Evolutionary conservation across 1,140 invertebrate species (phyloP), one percentile per base, ranked within the genome.

Genomic region (Bicyclus anynana): DNA sequence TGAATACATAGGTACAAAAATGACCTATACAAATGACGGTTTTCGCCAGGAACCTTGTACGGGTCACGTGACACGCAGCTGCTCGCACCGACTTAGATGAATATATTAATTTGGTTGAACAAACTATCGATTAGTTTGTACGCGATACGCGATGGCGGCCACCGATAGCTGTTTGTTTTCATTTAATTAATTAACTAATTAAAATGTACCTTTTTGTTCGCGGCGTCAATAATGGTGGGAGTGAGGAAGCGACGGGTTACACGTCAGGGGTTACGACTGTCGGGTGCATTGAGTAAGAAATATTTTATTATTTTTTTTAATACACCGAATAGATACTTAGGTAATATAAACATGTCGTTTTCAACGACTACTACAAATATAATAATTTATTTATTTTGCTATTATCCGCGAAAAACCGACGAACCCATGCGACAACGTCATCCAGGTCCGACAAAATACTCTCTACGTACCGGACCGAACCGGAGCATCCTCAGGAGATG

Each of bases 151-250:
- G 37, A 40, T 40, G 37, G 13, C 17, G 6, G 12, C 37, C 37
- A 40, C 37, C 37, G 37, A 40, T 40, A 40, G 37, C 5, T 40
- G 17, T 40, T 40, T 40, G 37, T 40, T 40, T 40, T 2, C 0
- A 33, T 33, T 33, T 12, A 33, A 33, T 33, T 33, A 40, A 40
- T 40, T 40, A 40, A 40, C 17, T 40, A 40, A 40, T 40, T 40
- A 40, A 40, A 40, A 40, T 18, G 37, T 18, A 40, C 37, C 14
- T 16, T 18, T 40, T 5, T 7, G 37, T 40, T 40, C 37, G 5
- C 37, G 17, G 4, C 13, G 37, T 40, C 16, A 40, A 17, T 40
- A 40, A 40, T 14, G 29, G 9, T 12, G 1, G 29, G 10, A 12
- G 29, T 7, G 10, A 33, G 29, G 10, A 3, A 10, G 3, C 29